These are phyloP conservation scores for Dipus sagitta DNA, from an alignment of 2,797 vertebrate genomes.

Conservation along the genomic window DNA sequence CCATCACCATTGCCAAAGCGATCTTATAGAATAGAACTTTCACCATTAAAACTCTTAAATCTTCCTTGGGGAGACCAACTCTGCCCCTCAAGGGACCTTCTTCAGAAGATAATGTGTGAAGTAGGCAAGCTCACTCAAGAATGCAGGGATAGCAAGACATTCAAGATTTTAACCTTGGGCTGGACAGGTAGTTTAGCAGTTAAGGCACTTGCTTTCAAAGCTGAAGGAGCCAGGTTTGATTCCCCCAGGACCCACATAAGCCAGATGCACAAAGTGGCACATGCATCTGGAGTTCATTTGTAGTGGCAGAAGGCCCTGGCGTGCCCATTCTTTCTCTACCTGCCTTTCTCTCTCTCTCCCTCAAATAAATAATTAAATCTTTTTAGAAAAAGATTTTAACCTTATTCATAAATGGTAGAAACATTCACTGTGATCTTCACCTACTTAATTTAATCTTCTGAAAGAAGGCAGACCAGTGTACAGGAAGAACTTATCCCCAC, in stretches of 20 bases:
- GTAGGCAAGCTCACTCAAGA: background rate
- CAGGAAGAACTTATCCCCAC: constrained; percentile 7
- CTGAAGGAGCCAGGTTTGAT: too few relatives aligned
- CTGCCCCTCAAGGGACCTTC: background rate
- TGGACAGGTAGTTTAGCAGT: too few relatives aligned
- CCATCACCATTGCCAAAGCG: background rate
- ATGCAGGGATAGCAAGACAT: background rate
- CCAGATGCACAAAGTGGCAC: too few relatives aligned
- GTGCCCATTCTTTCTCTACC: too few relatives aligned
- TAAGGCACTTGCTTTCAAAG: too few relatives aligned
- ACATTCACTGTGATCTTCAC: background rate
- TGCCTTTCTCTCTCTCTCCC: too few relatives aligned
- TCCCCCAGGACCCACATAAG: too few relatives aligned
- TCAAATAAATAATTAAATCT: too few relatives aligned
- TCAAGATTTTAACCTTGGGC: constrained; percentile 7
- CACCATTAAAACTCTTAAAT: constrained; percentile 7
- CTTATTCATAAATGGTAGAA: background rate
- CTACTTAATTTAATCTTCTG: constrained; percentile 42
- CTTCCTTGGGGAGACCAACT: constrained; percentile 16
- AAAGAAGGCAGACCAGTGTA: constrained; percentile 22
- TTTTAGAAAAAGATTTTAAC: background rate
- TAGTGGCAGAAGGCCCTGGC: too few relatives aligned
- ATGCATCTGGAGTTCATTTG: too few relatives aligned
- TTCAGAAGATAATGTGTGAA: background rate
- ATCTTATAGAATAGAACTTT: constrained; percentile 13